Base-by-base conservation (phyloP, 2,113 vertebrate species). In the Oceanodroma tethys region DNA sequence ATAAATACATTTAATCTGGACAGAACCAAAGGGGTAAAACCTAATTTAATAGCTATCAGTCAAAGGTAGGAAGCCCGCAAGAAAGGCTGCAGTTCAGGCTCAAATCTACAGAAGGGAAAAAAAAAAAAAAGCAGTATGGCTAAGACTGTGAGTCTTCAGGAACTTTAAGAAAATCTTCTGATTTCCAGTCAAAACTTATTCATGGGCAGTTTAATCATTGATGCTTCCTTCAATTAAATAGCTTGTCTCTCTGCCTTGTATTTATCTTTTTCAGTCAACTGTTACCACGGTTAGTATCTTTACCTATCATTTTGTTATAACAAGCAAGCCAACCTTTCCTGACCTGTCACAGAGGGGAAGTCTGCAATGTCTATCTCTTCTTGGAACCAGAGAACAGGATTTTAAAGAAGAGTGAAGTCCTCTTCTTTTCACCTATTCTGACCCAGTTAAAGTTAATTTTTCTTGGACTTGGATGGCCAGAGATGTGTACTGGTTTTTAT, bases 41-140 rank as follows among this genome's bases (percentile, higher is more conserved):
- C 70, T 94, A 96, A 98, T 98, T 98, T 97, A 97, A 96, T 90
- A 96, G 81, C 95, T 93, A 74, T 98, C 94, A 98, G 36, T 98
- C 97, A 97, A 81, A 93, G 40, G 36, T 52, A 89, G 74, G 63
- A 91, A 86, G 34, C 22, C 88, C 86, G 22, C 58, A 92, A 71
- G 89, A 86, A 71, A 72, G 70, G 71, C 79, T 71, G 22, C 56
- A 29, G 19, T 66, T 92, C 60, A 87, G 26, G 45, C 42, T 72
- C 26, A 89, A 48, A 63, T 62, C 26, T 89, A 58, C 76, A 45
- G 60, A 74, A 76, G 38, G 62, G 38, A 21, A 1, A 4, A 27
- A 67, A 1, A 4, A 27, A 67, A 25, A 59, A 65, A 58, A 36
- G 2, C 20, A 48, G 7, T n/a, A 23, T 52, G 55, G 23, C 47